Percentiles rank a stretch among this genome's conserved stretches.
Evolutionary conservation across 2,113 vertebrate species (phyloP).

Genomic region (Dendrocopos noguchii): DNA sequence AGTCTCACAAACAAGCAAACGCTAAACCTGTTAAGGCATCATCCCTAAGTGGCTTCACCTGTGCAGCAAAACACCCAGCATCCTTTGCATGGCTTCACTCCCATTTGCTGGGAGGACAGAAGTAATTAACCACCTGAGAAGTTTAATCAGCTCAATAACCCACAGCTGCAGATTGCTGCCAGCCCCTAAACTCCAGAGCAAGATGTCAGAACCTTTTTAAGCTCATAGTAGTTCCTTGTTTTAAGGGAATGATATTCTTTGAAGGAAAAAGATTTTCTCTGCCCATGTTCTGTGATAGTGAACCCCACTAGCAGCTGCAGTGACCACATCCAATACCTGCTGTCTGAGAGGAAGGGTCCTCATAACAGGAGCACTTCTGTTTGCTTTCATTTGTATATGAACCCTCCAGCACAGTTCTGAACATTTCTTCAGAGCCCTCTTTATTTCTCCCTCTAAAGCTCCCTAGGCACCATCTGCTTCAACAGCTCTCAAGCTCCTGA

Average conservation of each 20-base stretch:
- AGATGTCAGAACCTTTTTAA: neutral
- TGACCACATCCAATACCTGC: no score
- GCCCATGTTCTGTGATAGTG: neutral
- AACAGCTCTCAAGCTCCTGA: neutral
- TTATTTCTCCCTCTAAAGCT: neutral
- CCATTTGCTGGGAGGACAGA: neutral
- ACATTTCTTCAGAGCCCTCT: accelerated
- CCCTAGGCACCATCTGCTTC: no score
- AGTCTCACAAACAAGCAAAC: neutral
- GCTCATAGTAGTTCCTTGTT: neutral
- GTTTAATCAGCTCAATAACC: neutral
- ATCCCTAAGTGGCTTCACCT: neutral
- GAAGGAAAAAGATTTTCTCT: neutral
- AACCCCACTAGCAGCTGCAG: neutral
- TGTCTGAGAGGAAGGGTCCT: neutral
- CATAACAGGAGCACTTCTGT: neutral
- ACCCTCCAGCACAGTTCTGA: neutral
- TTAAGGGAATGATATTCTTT: neutral
- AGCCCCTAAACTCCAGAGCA: neutral
- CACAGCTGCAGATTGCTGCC: neutral
- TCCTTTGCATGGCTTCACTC: neutral
- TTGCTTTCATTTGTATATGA: accelerated
- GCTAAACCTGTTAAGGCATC: neutral
- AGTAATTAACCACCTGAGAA: neutral
- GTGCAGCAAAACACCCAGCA: neutral